Base-by-base conservation (phyloP, 2,888 invertebrate species). In the Melieria picta region DNA sequence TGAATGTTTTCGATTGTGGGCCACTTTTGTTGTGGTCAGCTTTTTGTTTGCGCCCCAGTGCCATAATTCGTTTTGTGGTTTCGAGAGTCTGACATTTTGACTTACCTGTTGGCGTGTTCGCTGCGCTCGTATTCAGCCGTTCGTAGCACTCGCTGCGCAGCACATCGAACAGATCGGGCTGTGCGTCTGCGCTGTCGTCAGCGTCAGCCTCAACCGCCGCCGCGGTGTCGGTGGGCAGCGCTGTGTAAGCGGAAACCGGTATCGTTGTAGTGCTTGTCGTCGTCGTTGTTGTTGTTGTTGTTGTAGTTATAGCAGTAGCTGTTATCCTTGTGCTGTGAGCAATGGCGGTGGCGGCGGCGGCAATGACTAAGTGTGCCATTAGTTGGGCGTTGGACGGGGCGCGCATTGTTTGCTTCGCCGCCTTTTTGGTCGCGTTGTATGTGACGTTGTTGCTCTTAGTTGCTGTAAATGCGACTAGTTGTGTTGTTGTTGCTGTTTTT, bases 81-180 rank as follows among this genome's bases (percentile, higher is more conserved):
- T 58, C 13, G 45, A 50, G 7, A 48, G 30, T 30, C 30, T 30
- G 3, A 30, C 56, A 52, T n/a, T 63, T 46, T 65, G 58, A 74
- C 80, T 79, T 74, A 75, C 72, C 72, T 62, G 72, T n/a, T 45
- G 68, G 16, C 46, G 48, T 64, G 10, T 56, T 30, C 65, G 75
- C 60, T 65, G 78, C 74, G 71, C 81, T 82, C 66, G 75, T 78
- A 71, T 84, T 86, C 58, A 86, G 78, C 65, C 79, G 82, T 64
- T 80, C 80, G 45, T 77, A 73, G 72, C 86, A 86, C 64, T 84
- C 84, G 3, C 74, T 76, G 61, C 79, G 78, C n/a, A 83, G 73
- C 47, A 79, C 78, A 72, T 81, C 84, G 50, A 83, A 76, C 7
- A 76, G 77, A 79, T 84, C 82, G 57, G 81, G 80, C 48, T 72